Base-by-base conservation (phyloP, 2,113 vertebrate genomes). In the Coryphaenoides rupestris region DNA sequence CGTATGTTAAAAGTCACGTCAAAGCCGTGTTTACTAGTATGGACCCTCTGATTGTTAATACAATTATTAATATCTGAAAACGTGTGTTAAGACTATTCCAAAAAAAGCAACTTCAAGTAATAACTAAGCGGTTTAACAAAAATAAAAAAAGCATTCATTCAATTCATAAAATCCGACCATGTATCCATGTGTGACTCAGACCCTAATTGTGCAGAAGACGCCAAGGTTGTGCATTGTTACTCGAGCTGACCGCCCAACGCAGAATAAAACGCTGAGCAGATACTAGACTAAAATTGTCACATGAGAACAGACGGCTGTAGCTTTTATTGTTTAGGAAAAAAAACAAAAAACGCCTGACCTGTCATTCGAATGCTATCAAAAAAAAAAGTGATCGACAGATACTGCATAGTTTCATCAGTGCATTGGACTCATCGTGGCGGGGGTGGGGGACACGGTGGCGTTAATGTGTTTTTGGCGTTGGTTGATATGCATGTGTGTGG, bases 371-470 rank as follows among this genome's bases (percentile, higher is more conserved):
- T 58, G 62, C 19, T 62, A 69, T 49, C 23, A 54, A 76, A 56
- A 78, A 72, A 82, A 66, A 79, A 76, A 50, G 63, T 64, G 62
- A 77, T 77, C 72, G 75, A 88, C 65, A 88, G 74, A 72, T 86
- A 87, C 77, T 86, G 87, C 78, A 84, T 87, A 86, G 83, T 85
- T 86, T 79, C 65, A 76, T 88, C 81, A 89, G 85, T 88, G 88
- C 83, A 84, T 86, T 79, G 67, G 69, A 76, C 74, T 62, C 56
- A 61, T 75, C 54, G 60, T 62, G 40, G 58, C 19, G 65, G 69
- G 57, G 69, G 75, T 66, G 78, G 74, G 72, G 57, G 28, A 70
- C 71, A 85, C 53, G 60, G 62, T 70, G 78, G 77, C 72, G 64
- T 79, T 53, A 23, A 79, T 79, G 76, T 74, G 45, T 87, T 86